Conservation (phyloP, 1,140 invertebrate species). For the Ceratosolen solmsi region DNA sequence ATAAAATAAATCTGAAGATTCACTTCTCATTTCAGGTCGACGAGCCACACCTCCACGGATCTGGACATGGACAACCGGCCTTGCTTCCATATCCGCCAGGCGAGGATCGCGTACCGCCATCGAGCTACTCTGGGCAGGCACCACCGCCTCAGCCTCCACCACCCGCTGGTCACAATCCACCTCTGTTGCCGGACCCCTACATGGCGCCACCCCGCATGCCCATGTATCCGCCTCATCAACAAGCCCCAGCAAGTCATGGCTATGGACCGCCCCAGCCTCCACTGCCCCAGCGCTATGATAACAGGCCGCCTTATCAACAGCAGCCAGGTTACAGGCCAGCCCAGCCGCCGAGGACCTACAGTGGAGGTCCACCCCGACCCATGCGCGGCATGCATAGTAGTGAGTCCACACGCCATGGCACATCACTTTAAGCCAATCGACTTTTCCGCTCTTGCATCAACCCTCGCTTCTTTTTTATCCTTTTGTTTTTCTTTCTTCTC, state of each 20-base stretch:
- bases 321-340: slow-evolving; percentile 56
- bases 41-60: slow-evolving; percentile 68
- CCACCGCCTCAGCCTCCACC: slow-evolving; percentile 59
- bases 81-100: slow-evolving; percentile 70
- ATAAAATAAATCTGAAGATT: no score
- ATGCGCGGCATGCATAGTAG: slow-evolving; percentile 69
- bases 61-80: slow-evolving; percentile 61
- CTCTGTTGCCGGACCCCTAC: slow-evolving; percentile 69
- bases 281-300: slow-evolving; percentile 62
- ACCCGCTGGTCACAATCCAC: slow-evolving; percentile 61
- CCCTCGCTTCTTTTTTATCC: background rate
- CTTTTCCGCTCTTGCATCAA: background rate
- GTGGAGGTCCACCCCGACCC: slow-evolving; percentile 66
- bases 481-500: background rate
- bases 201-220: slow-evolving; percentile 69
- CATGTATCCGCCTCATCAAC: slow-evolving; percentile 66
- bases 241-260: slow-evolving; percentile 66
- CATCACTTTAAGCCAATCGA: no score
- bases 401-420: background rate
- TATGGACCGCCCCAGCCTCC: slow-evolving; percentile 60
- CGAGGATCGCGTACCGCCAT: slow-evolving; percentile 68
- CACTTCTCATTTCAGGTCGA: no score
- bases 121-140: background rate
- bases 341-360: slow-evolving; percentile 67
- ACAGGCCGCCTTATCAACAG: slow-evolving; percentile 60